Conservation (phyloP, 2,797 vertebrate genomes). For the Acipenser ruthenus region DNA sequence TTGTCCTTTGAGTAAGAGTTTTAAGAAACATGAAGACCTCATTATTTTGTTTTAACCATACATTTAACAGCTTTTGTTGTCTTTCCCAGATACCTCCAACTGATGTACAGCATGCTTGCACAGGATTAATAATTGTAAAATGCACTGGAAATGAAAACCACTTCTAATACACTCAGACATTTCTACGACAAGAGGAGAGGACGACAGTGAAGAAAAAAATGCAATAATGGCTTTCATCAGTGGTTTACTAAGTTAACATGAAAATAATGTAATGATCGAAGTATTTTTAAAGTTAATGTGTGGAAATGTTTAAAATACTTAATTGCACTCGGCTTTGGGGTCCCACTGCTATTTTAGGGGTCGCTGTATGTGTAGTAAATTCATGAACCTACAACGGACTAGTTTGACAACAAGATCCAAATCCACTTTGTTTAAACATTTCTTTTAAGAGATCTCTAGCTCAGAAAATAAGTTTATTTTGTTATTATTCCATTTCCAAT, state of each 20-base stretch:
- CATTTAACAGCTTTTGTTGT: constrained; percentile 1
- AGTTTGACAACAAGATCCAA: no score
- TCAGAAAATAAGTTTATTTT: no score
- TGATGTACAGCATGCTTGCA: constrained; percentile 46
- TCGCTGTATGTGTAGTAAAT: not conserved
- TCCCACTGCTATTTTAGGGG: not conserved
- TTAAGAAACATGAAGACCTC: not conserved
- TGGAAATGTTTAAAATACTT: not conserved
- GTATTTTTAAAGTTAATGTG: not conserved
- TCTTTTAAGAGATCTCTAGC: no score
- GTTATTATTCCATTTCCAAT: no score
- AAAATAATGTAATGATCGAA: not conserved
- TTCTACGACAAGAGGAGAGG: not conserved
- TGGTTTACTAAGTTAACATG: not conserved
- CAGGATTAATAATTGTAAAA: constrained; percentile 37
- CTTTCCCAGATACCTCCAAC: constrained; percentile 51
- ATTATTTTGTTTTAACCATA: not conserved
- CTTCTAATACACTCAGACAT: constrained; percentile 20
- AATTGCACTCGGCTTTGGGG: not conserved
- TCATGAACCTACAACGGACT: not conserved
- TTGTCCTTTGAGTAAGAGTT: no score
- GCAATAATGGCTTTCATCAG: not conserved
- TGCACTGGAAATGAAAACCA: constrained; percentile 46
- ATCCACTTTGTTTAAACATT: no score
- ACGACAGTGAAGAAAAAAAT: not conserved